These are phyloP conservation scores for Agrilus planipennis DNA, from an alignment of 1,140 invertebrate genomes.

Conservation along the genomic window DNA sequence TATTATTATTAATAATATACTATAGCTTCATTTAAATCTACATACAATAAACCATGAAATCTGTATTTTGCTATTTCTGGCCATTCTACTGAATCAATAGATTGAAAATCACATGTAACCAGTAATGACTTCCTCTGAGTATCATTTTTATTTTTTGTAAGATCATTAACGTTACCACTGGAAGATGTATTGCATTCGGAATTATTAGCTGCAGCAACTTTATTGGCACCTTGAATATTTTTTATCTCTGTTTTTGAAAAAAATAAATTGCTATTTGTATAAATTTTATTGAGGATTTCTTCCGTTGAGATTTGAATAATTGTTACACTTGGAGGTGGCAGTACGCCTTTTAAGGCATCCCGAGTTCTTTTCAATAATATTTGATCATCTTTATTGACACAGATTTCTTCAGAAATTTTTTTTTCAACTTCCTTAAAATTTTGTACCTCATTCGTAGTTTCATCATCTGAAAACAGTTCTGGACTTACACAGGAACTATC, in stretches of 20 bases:
- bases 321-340: slow-evolving; percentile 53
- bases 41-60: slow-evolving; percentile 54
- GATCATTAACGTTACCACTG: not conserved
- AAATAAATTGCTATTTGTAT: slow-evolving; percentile 23
- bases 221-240: slow-evolving; percentile 5
- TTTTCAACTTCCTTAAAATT: not conserved
- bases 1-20: not conserved
- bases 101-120: slow-evolving; percentile 17
- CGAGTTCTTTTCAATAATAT: slow-evolving; percentile 30
- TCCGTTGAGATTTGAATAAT: slow-evolving; percentile 44
- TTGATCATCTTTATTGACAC: slow-evolving; percentile 20
- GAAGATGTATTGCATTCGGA: not conserved
- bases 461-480: slow-evolving; percentile 43
- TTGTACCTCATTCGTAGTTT: slow-evolving; percentile 22
- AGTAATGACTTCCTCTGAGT: slow-evolving; percentile 13
- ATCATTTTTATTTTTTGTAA: slow-evolving; percentile 11
- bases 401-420: slow-evolving; percentile 6
- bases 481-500: slow-evolving; percentile 32
- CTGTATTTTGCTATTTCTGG: slow-evolving; percentile 42
- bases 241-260: slow-evolving; percentile 12
- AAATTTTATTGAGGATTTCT: slow-evolving; percentile 42
- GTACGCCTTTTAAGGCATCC: slow-evolving; percentile 42
- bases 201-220: no score
- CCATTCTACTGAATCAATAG: slow-evolving; percentile 33
- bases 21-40: slow-evolving; percentile 19